Evolutionary conservation across 2,888 invertebrate species (phyloP), one percentile per base, ranked within the genome.

Genomic region (Cantharis rufa): DNA sequence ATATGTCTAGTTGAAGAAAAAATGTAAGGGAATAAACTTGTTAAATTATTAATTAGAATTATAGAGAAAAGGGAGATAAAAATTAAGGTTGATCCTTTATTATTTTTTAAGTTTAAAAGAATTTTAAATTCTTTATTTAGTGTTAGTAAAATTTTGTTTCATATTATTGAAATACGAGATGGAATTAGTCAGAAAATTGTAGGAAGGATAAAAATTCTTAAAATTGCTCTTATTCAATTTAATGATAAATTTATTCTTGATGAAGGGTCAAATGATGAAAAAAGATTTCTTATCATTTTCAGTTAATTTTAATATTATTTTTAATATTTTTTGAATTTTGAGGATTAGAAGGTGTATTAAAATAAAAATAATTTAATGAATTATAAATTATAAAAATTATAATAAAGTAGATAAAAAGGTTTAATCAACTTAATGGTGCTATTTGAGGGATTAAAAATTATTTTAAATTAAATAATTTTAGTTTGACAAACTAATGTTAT

Each of bases 401-500:
- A 75, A 82, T 83, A 84, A 89, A 88, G 72, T 87, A 79, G 79
- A 89, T 76, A 84, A 87, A 88, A 85, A 89, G 82, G 32, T 80
- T 81, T 82, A 89, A 81, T 90, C 90, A 91, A 80, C 89, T 90
- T 87, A 92, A 88, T 7, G 92, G 92, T 62, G 90, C 90, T 92
- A 93, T 92, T 91, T 93, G 93, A 75, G 92, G 92, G 0, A 93
- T 92, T 87, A 91, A 92, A 91, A 90, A 91, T 90, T 91, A 91
- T 90, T 90, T 77, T n/a, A n/a, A 82, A 72, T 89, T 13, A 90
- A 90, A 62, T 90, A 89, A 91, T 90, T 92, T 91, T 90, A 91
- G 90, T 89, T 90, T 92, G 92, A 93, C 92, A 92, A 90, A 89
- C 90, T 92, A 91, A 90, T 88, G 89, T 91, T 91, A 90, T 90